Evolutionary conservation across 2,888 invertebrate genomes (phyloP).

Genomic region (Deroplatys truncata): DNA sequence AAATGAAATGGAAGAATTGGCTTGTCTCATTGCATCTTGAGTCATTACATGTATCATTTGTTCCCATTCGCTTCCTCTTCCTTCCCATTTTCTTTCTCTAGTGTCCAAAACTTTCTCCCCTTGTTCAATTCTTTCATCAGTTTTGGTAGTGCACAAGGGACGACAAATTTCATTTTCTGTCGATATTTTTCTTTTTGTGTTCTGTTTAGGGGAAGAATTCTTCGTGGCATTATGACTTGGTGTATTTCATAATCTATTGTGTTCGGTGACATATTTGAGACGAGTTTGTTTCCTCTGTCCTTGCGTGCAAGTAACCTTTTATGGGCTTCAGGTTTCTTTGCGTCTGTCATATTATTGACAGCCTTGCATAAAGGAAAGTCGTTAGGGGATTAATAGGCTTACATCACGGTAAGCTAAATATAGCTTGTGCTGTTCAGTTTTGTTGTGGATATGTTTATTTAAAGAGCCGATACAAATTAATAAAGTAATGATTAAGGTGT

Average conservation of each 20-base stretch:
- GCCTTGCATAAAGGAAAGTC: background rate
- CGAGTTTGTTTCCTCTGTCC: background rate
- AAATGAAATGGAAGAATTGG: background rate
- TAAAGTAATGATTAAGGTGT: too few relatives aligned
- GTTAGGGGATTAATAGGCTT: background rate
- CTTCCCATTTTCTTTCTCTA: background rate
- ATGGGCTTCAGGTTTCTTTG: background rate
- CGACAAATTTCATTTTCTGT: background rate
- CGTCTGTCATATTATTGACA: background rate
- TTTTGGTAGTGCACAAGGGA: background rate
- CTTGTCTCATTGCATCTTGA: background rate
- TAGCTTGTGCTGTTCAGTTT: too few relatives aligned
- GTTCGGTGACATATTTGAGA: background rate
- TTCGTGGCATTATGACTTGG: background rate
- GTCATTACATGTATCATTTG: background rate
- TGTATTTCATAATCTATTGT: background rate
- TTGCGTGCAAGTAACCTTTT: background rate
- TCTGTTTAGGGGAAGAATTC: background rate
- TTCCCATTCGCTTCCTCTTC: background rate
- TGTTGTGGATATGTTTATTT: too few relatives aligned
- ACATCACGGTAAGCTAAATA: background rate
- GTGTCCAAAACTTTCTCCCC: background rate
- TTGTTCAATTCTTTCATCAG: background rate
- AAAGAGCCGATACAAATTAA: too few relatives aligned
- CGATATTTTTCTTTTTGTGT: background rate